A percentile compares a stretch with the other conserved stretches of the same genome.
Evolutionary conservation across 2,888 invertebrate species (phyloP).

Genomic region (Apamea epomidion): DNA sequence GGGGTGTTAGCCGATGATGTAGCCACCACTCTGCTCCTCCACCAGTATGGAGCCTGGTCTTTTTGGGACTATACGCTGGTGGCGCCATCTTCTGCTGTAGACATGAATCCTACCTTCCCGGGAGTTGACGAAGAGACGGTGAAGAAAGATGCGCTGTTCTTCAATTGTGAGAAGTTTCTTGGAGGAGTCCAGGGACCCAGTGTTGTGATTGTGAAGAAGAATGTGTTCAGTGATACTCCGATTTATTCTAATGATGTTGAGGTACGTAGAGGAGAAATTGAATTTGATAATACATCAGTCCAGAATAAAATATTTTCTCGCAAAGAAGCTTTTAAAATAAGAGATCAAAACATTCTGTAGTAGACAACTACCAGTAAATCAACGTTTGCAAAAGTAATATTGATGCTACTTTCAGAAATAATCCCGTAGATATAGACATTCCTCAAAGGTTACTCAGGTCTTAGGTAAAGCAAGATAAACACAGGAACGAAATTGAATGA

Average conservation of each 20-base stretch:
- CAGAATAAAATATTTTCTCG: neutral
- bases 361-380: neutral
- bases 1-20: constrained; percentile 96
- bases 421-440: neutral
- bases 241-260: constrained; percentile 84
- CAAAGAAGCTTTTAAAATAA: neutral
- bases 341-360: neutral
- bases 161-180: constrained; percentile 97
- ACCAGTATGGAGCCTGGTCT: constrained; percentile 95
- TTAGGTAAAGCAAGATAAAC: neutral
- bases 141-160: constrained; percentile 96
- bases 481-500: constrained; percentile 40
- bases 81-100: constrained; percentile 94
- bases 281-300: neutral
- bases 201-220: constrained; percentile 89
- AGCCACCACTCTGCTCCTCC: constrained; percentile 94
- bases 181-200: constrained; percentile 97
- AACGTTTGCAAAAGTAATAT: neutral
- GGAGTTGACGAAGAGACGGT: constrained; percentile 93
- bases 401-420: neutral
- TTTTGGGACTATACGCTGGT: constrained; percentile 98
- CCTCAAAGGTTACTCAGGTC: constrained; percentile 15
- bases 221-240: constrained; percentile 85
- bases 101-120: constrained; percentile 95
- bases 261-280: constrained; percentile 73